Base-by-base conservation (phyloP, 2,113 vertebrate species). In the Dissostichus mawsoni region DNA sequence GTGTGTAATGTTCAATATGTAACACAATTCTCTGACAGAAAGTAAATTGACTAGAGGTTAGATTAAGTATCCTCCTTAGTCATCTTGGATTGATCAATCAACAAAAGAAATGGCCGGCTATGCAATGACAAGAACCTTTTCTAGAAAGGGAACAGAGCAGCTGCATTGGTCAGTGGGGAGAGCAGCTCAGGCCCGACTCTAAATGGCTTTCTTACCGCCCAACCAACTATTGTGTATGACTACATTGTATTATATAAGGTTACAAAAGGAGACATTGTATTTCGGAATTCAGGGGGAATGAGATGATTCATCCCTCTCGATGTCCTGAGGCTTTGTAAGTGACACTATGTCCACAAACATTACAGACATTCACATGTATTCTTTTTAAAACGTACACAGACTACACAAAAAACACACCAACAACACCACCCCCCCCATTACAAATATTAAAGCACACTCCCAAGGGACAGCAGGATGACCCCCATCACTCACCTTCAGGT, bases 401-500 rank as follows among this genome's bases (percentile, higher is more conserved):
- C 58, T 44, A 82, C 62, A 92, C 56, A 71, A 58, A 64, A 17
- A 61, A 61, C 52, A 82, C 65, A 68, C n/a, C 9, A 80, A 58
- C 73, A 33, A 50, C 57, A 48, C 44, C 16, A 20, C 12, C n/a
- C 6, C 17, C 9, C 3, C 36, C 1, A 73, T 59, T 29, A 86
- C 23, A 70, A 71, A 78, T 18, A 65, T 17, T 76, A 10, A 77
- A 18, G 14, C 65, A 78, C 48, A 86, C 18, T 1, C 56, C 71
- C 5, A 79, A 81, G 57, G 77, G 78, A 75, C 81, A 79, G 82
- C 77, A 56, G 80, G 79, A 83, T 23, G 80, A 87, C 70, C 78
- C 82, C 86, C 76, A 67, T 90, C 87, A 96, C 96, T 97, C 94
- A 98, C 97, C 97, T 98, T 99, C 92, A 99, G 96, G 94, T 98